Percentiles rank a stretch among this genome's conserved stretches.
Conservation (phyloP, 2,113 vertebrate genomes). For the Thamnaconus septentrionalis region DNA sequence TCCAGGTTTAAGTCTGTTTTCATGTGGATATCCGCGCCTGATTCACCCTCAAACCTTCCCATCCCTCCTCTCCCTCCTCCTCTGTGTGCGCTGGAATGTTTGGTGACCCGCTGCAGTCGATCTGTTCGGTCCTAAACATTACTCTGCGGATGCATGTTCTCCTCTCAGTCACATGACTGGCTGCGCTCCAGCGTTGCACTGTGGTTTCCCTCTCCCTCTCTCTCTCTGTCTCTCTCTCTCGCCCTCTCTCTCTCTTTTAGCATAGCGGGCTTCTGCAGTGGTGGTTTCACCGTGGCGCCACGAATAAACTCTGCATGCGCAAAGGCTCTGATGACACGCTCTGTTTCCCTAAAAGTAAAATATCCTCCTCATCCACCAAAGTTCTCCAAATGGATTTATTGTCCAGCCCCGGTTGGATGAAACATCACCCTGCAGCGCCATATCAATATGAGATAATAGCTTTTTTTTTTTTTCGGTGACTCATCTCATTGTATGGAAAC, state of each 20-base stretch:
- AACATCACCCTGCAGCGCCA: not conserved
- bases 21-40: not conserved
- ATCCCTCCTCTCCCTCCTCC: not conserved
- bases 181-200: not conserved
- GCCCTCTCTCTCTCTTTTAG: too few species aligned
- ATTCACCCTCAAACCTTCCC: not conserved
- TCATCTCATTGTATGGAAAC: constrained; percentile 27
- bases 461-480: constrained; percentile 34
- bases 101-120: constrained; percentile 38
- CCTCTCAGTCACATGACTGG: constrained; percentile 26
- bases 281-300: too few species aligned
- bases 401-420: not conserved
- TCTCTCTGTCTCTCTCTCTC: too few species aligned
- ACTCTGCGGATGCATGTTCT: constrained; percentile 36
- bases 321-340: too few species aligned
- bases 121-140: constrained; percentile 27
- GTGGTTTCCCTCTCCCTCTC: too few species aligned
- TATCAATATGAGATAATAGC: constrained; percentile 32
- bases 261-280: too few species aligned
- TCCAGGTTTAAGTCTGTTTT: constrained; percentile 42
- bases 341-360: too few species aligned
- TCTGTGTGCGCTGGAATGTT: constrained; percentile 37
- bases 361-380: too few species aligned
- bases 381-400: not conserved
- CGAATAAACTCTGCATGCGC: too few species aligned